These are phyloP conservation scores for Hermaeophaga mercurialis DNA, from an alignment of 2,888 invertebrate species.

Conservation along the genomic window DNA sequence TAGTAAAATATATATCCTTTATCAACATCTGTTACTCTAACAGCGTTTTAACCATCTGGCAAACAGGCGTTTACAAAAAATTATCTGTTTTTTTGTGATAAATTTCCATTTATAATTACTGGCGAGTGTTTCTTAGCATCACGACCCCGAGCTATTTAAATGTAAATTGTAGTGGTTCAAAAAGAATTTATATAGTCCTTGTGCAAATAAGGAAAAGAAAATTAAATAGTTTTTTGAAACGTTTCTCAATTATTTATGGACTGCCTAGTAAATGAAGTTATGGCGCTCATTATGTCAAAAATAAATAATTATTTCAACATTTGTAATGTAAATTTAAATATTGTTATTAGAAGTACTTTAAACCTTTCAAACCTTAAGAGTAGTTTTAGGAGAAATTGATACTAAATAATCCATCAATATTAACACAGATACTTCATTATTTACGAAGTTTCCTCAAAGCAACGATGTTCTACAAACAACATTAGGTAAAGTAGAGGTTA, in stretches of 20 bases:
- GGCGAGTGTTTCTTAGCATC: conserved; percentile 22
- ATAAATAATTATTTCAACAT: too few relatives aligned
- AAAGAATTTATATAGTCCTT: not conserved
- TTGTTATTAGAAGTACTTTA: too few relatives aligned
- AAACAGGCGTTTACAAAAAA: conserved; percentile 7
- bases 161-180: conserved; percentile 28
- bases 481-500: conserved; percentile 10
- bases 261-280: too few relatives aligned
- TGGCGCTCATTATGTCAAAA: too few relatives aligned
- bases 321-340: too few relatives aligned
- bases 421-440: not conserved
- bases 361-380: too few relatives aligned
- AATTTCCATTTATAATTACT: conserved; percentile 31
- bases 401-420: not conserved
- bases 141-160: conserved; percentile 25
- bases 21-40: conserved; percentile 8
- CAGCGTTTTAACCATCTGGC: conserved; percentile 25
- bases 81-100: conserved; percentile 3
- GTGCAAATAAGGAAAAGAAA: not conserved
- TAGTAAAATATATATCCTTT: too few relatives aligned
- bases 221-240: too few relatives aligned
- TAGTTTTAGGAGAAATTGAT: not conserved
- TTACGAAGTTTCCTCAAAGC: not conserved
- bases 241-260: too few relatives aligned
- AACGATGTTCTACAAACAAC: conserved; percentile 1